Evolutionary conservation across 2,888 invertebrate genomes (phyloP), one percentile per base, ranked within the genome.

Genomic region (Tuta absoluta): DNA sequence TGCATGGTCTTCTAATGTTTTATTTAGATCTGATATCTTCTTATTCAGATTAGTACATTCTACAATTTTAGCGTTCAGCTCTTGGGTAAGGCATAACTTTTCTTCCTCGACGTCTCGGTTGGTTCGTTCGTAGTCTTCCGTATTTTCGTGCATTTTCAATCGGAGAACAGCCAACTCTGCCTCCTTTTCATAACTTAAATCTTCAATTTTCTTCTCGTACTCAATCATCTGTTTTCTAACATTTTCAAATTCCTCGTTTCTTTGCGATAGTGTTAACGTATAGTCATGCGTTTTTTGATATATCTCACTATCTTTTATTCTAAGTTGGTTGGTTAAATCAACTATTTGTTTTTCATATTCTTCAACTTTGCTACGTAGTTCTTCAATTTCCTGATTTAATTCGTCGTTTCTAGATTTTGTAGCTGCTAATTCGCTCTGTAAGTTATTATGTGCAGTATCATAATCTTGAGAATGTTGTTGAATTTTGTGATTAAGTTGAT

Each of bases 111-210:
- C 69, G 66, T 85, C 83, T 62, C 76, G 80, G 12, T 75, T 72
- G 48, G 74, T 66, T 68, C 78, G 82, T 62, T 86, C 83, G 65
- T 80, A 87, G 66, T 71, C 78, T 66, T 72, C 87, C 71, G 74
- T 84, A 71, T 82, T 85, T 69, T 93, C 93, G 48, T 92, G 92
- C 72, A 93, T 85, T 77, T 92, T 91, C 62, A 92, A 84, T 70
- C 93, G 85, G 56, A 94, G 74, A 51, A 91, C 81, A 23, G 93
- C 92, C 64, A 93, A 79, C 72, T 94, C 93, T 0, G 92, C 86
- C 66, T 93, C 91, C 72, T 93, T 93, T 69, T 87, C 93, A 64
- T 85, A 92, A 65, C 80, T 92, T 66, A 89, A 74, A 70, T 93
- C 93, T 70, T 91, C 91, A 49, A 90, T 68, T 74, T 81, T 87